Conservation (phyloP, 37 sponge, comb jelly and placozoan species). For the Diacarnus erythraeanus region DNA sequence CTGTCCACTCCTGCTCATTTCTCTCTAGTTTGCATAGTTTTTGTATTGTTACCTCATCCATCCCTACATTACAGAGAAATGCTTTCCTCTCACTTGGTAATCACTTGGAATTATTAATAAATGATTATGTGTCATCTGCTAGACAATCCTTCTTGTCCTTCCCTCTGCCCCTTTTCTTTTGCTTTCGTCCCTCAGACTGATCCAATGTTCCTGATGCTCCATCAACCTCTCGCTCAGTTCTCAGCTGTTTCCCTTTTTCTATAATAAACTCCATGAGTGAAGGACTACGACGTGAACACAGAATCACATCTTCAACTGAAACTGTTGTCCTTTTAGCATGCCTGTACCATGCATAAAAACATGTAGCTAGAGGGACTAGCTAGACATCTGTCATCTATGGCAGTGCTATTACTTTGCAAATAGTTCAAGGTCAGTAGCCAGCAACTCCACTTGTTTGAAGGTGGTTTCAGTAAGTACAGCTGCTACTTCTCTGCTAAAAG, state of each 20-base stretch:
- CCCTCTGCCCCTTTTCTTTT: background rate
- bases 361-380: too few relatives aligned
- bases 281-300: constrained; percentile 53
- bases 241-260: constrained; percentile 24
- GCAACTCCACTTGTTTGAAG: constrained; percentile 35
- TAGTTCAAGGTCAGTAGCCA: constrained; percentile 60
- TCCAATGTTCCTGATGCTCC: background rate
- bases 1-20: too few relatives aligned
- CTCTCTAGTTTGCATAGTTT: too few relatives aligned
- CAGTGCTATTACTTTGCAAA: constrained; percentile 66
- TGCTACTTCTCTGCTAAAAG: constrained; percentile 49
- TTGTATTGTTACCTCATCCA: too few relatives aligned
- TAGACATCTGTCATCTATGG: too few relatives aligned
- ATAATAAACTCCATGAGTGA: constrained; percentile 24
- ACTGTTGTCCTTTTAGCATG: constrained; percentile 72
- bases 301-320: constrained; percentile 57
- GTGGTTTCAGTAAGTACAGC: constrained; percentile 65
- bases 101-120: too few relatives aligned
- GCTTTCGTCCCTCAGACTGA: background rate
- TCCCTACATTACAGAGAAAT: too few relatives aligned
- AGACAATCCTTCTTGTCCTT: background rate
- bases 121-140: too few relatives aligned
- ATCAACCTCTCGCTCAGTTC: constrained; percentile 15
- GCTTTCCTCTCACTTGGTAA: too few relatives aligned
- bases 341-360: constrained; percentile 8